These are phyloP conservation scores for Vidua chalybeata DNA, from an alignment of 2,113 vertebrate genomes.

Conservation along the genomic window DNA sequence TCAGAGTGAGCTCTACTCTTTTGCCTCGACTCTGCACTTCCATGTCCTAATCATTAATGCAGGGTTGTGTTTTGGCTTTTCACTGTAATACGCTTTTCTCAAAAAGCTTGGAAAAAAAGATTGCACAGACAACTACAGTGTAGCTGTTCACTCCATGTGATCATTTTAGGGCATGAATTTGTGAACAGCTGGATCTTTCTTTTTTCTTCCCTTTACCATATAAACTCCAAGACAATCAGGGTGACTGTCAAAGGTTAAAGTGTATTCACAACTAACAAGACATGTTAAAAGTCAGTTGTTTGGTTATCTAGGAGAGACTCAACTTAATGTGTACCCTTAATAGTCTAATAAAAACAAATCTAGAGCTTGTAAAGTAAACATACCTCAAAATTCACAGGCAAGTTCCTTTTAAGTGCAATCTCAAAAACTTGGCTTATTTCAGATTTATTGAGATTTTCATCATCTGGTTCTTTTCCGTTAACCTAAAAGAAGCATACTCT, in stretches of 20 bases:
- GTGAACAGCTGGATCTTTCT: slow-evolving; percentile 9
- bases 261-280: slow-evolving; percentile 53
- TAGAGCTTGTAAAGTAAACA: slow-evolving; percentile 73
- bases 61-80: neutral
- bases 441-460: slow-evolving; percentile 98
- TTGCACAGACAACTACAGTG: neutral
- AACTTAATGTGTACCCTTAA: slow-evolving; percentile 35
- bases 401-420: slow-evolving; percentile 97
- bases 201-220: neutral
- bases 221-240: neutral
- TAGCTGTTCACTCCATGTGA: slow-evolving; percentile 14
- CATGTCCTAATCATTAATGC: neutral
- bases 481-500: slow-evolving; percentile 80
- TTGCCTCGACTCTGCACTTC: neutral
- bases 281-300: slow-evolving; percentile 60
- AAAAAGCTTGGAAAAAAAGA: slow-evolving; percentile 37
- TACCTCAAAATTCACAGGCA: slow-evolving; percentile 99
- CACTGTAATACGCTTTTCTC: neutral
- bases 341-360: slow-evolving; percentile 45
- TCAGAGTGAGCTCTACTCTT: slow-evolving; percentile 7
- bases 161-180: neutral
- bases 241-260: slow-evolving; percentile 2
- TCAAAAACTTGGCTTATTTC: slow-evolving; percentile 99
- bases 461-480: slow-evolving; percentile 88
- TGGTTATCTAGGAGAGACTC: slow-evolving; percentile 19